Base-by-base conservation (phyloP, 1,140 invertebrate species). In the Chironomus striatipennis region DNA sequence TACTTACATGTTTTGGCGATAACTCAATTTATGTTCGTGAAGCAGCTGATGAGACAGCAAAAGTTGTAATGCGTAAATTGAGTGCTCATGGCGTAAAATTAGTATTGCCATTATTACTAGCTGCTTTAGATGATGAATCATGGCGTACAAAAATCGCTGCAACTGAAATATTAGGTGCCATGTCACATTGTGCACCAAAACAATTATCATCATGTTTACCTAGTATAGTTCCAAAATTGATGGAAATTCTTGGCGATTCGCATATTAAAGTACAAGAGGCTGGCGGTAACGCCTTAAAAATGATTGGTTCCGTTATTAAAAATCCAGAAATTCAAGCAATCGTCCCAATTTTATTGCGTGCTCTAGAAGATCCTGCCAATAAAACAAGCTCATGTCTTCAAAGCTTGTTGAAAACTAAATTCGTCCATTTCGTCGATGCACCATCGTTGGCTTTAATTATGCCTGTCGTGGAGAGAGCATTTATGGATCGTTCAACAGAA, bases 301-400 rank as follows among this genome's bases (percentile, higher is more conserved):
- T 98, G 76, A 99, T 99, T 81, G 98, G 97, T 18, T 96, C 94
- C 74, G 98, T 99, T 65, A 98, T 98, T 75, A 87, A 94, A 77
- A 99, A 99, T 88, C 98, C 98, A 0, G 98, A 99, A 86, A 98
- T 99, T 83, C 94, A 97, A 89, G 94, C 94, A 0, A 96, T 97
- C 81, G 94, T 97, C 5, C 94, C 96, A 1, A 90, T 93, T 9
- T 84, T 99, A 15, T 84, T 99, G 8, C 91, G 93, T 82, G 98
- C 97, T 7, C 84, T 99, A 1, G 95, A 98, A 83, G 97, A 99
- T 86, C 98, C 98, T 1, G 94, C 95, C 0, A 93, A 94, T 78
- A 97, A 97, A 83, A 99, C 98, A 0, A 94, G 93, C 1, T 87
- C 87, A 7, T 97, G 95, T 83, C 84, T 99, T 2, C 93, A 97